Conservation (phyloP, 2,797 vertebrate genomes). For the Denticeps clupeoides region DNA sequence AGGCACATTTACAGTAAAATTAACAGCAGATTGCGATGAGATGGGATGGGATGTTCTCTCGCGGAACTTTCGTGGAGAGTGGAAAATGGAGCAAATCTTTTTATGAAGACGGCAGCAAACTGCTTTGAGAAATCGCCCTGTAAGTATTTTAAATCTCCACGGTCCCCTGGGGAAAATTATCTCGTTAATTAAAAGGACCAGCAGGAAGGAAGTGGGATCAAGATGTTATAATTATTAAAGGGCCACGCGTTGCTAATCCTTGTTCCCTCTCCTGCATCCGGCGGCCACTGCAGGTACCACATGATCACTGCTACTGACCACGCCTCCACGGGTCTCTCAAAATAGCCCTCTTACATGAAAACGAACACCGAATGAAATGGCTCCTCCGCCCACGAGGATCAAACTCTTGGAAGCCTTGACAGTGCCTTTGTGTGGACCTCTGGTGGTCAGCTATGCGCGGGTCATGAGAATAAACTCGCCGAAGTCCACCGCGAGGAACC, state of each 20-base stretch:
- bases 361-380: constrained; percentile 1
- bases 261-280: constrained; percentile 43
- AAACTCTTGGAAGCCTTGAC: constrained; percentile 1
- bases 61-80: no score
- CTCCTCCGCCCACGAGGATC: constrained; percentile 1
- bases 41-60: no score
- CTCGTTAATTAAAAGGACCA: constrained; percentile 71
- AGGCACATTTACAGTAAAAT: no score
- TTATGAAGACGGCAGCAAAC: constrained; percentile 25
- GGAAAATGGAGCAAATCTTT: constrained; percentile 21
- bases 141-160: constrained; percentile 53
- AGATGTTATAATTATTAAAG: constrained; percentile 67
- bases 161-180: constrained; percentile 54
- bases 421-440: not conserved
- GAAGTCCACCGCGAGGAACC: not conserved
- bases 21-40: no score
- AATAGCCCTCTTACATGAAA: not conserved
- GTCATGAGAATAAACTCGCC: not conserved
- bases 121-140: constrained; percentile 49
- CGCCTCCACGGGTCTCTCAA: not conserved
- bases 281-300: constrained; percentile 32
- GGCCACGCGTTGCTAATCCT: constrained; percentile 55
- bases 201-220: constrained; percentile 63
- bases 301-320: constrained; percentile 22
- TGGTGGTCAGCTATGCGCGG: not conserved